A percentile compares a stretch with the other conserved stretches of the same genome.
phyloP scores from a whole-genome alignment of 2,797 vertebrate genomes.

The Loris lydekkerianus region DNA sequence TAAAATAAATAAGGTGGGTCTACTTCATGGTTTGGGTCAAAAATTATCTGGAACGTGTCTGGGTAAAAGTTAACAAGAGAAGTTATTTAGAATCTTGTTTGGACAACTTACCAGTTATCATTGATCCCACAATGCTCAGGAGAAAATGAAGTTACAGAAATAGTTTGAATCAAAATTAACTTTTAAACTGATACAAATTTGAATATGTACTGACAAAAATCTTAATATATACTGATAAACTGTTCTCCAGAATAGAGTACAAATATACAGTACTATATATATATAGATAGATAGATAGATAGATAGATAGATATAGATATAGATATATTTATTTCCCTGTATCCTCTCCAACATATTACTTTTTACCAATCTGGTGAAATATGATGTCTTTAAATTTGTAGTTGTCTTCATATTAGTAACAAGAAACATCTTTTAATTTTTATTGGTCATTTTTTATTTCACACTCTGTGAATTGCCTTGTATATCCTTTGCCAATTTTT shows the following conservation, averaged over 20 bases:
- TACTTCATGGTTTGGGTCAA: constrained; percentile 94
- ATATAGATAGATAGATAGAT: too few species aligned
- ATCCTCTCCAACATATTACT: neutral
- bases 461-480: constrained; percentile 2
- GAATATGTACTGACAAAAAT: constrained; percentile 55
- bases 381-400: neutral
- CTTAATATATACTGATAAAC: neutral
- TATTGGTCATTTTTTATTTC: constrained; percentile 49
- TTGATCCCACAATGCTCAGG: constrained; percentile 91
- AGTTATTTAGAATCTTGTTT: constrained; percentile 91
- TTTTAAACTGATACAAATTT: constrained; percentile 52
- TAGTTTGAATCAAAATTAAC: constrained; percentile 91
- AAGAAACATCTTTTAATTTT: neutral
- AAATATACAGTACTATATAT: neutral
- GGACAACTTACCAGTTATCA: constrained; percentile 92
- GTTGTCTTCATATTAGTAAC: neutral
- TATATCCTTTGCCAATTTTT: constrained; percentile 24
- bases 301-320: neutral
- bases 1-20: constrained; percentile 94
- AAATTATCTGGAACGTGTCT: constrained; percentile 92
- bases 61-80: constrained; percentile 90
- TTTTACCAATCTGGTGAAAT: neutral
- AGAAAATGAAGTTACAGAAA: constrained; percentile 93
- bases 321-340: neutral
- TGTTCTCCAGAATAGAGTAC: neutral